phyloP scores from a whole-genome alignment of 2,113 vertebrate genomes.

The Puntigrus tetrazona region DNA sequence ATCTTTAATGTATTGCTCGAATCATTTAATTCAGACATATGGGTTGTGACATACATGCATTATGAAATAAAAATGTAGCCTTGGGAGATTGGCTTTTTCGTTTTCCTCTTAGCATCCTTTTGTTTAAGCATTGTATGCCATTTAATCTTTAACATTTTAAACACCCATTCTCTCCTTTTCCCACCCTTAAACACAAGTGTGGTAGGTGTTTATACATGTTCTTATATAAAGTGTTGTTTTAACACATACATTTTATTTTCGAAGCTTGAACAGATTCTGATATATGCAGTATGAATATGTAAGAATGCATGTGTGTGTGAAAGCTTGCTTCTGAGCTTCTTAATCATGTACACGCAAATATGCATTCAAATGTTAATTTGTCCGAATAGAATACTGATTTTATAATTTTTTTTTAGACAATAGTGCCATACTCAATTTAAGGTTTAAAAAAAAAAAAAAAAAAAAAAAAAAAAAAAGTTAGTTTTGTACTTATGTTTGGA shows the following conservation, averaged over 20 bases:
- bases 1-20: slow-evolving; percentile 18
- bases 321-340: background rate
- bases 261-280: background rate
- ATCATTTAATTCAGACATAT: background rate
- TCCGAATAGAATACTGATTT: background rate
- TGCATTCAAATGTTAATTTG: background rate
- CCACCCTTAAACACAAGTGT: background rate
- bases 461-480: too few species aligned
- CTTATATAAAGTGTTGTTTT: background rate
- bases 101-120: background rate
- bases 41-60: background rate
- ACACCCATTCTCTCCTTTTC: background rate
- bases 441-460: too few species aligned
- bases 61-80: background rate
- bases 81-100: background rate
- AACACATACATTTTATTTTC: background rate
- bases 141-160: background rate
- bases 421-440: too few species aligned
- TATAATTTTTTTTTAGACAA: background rate
- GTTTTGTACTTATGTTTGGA: background rate
- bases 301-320: too few species aligned
- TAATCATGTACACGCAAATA: background rate
- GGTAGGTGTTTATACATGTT: background rate
- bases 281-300: background rate
- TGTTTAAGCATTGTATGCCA: background rate